Evolutionary conservation across 2,888 invertebrate genomes (phyloP).

Genomic region (Folsomia manolachei): DNA sequence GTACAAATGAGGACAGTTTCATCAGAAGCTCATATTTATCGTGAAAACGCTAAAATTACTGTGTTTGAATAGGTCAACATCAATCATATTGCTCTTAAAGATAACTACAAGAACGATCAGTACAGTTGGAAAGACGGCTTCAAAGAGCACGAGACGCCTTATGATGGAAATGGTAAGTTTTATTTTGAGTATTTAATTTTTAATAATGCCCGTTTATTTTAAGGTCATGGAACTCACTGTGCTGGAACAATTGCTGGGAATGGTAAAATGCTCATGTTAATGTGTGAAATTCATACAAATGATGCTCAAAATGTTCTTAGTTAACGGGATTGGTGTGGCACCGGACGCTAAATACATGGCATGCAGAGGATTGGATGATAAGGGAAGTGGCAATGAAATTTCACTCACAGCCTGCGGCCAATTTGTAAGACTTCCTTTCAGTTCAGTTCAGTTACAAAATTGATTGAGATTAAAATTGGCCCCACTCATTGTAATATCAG

Average conservation of each 20-base stretch:
- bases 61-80: too few relatives aligned
- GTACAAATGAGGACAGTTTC: neutral
- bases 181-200: too few relatives aligned
- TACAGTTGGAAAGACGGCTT: constrained; percentile 15
- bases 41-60: too few relatives aligned
- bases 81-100: neutral
- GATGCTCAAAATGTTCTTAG: too few relatives aligned
- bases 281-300: too few relatives aligned
- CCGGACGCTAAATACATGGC: constrained; percentile 1
- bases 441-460: too few relatives aligned
- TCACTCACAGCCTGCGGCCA: neutral
- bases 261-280: too few relatives aligned
- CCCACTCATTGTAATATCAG: too few relatives aligned
- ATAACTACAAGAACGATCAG: neutral
- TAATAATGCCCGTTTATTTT: too few relatives aligned
- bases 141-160: neutral
- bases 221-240: constrained; percentile 3
- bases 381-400: constrained; percentile 4
- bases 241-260: neutral
- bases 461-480: too few relatives aligned
- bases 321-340: neutral
- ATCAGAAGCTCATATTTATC: too few relatives aligned
- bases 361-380: neutral
- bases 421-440: too few relatives aligned
- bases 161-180: constrained; percentile 14